A percentile compares a stretch with the other conserved stretches of the same genome.
Conservation (phyloP, 2,113 vertebrate species). For the Acrocephalus kingi region DNA sequence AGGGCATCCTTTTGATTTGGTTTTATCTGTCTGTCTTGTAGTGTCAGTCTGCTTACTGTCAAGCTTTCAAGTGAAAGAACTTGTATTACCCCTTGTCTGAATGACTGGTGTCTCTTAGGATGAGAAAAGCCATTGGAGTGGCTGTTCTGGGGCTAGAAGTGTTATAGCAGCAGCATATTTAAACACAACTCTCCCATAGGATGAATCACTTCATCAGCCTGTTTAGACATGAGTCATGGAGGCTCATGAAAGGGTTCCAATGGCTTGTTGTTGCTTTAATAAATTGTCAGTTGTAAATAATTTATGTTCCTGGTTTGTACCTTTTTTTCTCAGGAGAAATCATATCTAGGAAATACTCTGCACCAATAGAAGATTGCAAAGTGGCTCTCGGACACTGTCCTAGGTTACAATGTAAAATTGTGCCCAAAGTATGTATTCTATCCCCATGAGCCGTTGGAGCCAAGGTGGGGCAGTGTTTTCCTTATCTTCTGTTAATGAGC, state of each 20-base stretch:
- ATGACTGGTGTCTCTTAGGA: not conserved
- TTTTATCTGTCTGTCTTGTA: slow-evolving; percentile 12
- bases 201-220: not conserved
- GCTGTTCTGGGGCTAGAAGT: not conserved
- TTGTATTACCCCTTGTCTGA: not conserved
- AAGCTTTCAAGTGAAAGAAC: not conserved
- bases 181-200: not conserved
- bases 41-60: slow-evolving; percentile 35
- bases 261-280: not conserved
- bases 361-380: not conserved
- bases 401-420: too few species aligned
- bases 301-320: not conserved
- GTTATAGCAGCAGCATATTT: not conserved
- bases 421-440: too few species aligned
- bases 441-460: too few species aligned
- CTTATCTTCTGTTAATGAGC: too few species aligned
- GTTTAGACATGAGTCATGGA: not conserved
- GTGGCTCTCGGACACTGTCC: rapidly evolving
- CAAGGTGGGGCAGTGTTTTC: too few species aligned
- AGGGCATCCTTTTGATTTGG: not conserved
- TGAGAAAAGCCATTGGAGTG: not conserved
- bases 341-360: not conserved
- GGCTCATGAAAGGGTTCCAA: not conserved
- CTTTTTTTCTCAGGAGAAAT: not conserved
- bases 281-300: not conserved